A percentile compares a stretch with the other conserved stretches of the same genome.
Conservation (phyloP, 2,888 invertebrate genomes). For the Campoplex nolae region DNA sequence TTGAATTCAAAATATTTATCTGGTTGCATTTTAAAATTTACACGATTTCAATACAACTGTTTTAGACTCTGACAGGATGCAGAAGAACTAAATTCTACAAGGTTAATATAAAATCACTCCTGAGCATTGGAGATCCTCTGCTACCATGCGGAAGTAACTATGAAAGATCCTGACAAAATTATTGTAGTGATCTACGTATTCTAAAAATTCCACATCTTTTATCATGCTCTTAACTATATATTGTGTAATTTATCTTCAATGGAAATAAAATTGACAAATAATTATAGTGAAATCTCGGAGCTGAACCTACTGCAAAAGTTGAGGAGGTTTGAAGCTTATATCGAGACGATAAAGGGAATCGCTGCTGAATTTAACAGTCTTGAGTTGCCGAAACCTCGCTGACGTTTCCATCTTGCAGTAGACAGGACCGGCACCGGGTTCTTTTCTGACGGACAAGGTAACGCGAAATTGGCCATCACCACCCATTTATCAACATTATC, state of each 20-base stretch:
- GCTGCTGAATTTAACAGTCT: slow-evolving; percentile 86
- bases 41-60: too few relatives aligned
- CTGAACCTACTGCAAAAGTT: slow-evolving; percentile 86
- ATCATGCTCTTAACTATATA: neutral
- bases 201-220: neutral
- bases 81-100: too few relatives aligned
- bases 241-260: neutral
- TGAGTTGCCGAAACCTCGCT: slow-evolving; percentile 86
- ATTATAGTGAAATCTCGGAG: slow-evolving; percentile 1
- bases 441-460: slow-evolving; percentile 85
- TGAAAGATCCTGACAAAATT: too few relatives aligned
- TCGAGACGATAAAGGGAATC: slow-evolving; percentile 86
- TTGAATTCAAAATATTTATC: too few relatives aligned
- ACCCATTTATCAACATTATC: slow-evolving; percentile 77
- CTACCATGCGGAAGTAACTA: too few relatives aligned
- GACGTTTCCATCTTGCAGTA: slow-evolving; percentile 87
- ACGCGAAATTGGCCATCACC: slow-evolving; percentile 84
- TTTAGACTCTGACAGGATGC: too few relatives aligned
- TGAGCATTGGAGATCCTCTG: too few relatives aligned
- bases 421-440: slow-evolving; percentile 85
- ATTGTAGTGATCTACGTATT: too few relatives aligned
- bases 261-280: neutral
- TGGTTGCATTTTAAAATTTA: too few relatives aligned
- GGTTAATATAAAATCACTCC: too few relatives aligned
- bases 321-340: slow-evolving; percentile 86